Percentiles rank a stretch among this genome's conserved stretches.
phyloP scores from a whole-genome alignment of 1,140 invertebrate genomes.

The Drosophila nasuta region DNA sequence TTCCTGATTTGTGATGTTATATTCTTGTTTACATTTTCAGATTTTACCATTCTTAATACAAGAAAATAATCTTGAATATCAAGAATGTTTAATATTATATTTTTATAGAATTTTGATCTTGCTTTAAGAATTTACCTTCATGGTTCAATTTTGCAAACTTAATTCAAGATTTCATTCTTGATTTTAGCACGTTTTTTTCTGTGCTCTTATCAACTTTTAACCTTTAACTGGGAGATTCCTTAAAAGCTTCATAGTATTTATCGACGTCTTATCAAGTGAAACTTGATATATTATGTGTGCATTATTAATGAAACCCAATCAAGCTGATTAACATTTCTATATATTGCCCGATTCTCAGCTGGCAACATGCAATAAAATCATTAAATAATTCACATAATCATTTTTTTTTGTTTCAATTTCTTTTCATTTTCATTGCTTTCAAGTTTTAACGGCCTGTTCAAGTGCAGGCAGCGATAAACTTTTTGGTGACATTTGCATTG shows the following conservation, averaged over 20 bases:
- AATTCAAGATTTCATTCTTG: too few species aligned
- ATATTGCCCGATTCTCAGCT: slow-evolving; percentile 23
- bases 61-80: too few species aligned
- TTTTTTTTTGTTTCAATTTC: slow-evolving; percentile 18
- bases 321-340: neutral
- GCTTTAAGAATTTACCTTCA: too few species aligned
- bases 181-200: too few species aligned
- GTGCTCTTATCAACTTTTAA: too few species aligned
- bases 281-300: neutral
- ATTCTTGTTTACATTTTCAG: too few species aligned
- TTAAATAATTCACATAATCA: slow-evolving; percentile 9
- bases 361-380: slow-evolving; percentile 34
- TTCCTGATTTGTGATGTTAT: too few species aligned
- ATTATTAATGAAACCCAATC: neutral
- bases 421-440: slow-evolving; percentile 24
- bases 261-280: neutral
- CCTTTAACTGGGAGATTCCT: too few species aligned
- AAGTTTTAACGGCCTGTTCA: slow-evolving; percentile 41
- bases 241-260: neutral
- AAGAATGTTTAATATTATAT: too few species aligned
- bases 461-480: slow-evolving; percentile 67
- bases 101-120: too few species aligned
- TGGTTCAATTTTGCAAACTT: too few species aligned
- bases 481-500: slow-evolving; percentile 57
- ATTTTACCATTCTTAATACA: too few species aligned